Percentiles rank a stretch among this genome's conserved stretches.
phyloP scores from a whole-genome alignment of 2,797 vertebrate species.

The Oceanodroma leucorhoa region DNA sequence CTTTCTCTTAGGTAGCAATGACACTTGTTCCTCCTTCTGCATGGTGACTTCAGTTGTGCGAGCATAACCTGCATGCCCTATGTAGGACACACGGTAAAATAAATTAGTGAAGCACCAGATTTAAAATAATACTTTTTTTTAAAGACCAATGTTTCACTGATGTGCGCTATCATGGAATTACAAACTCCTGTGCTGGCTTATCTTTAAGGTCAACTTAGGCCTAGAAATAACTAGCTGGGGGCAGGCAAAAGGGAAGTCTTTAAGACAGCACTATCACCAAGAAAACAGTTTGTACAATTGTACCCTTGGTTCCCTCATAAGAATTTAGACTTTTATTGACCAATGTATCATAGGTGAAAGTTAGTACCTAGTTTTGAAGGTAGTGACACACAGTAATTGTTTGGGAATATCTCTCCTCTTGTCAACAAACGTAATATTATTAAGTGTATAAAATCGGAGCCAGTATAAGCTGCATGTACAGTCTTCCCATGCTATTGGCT shows the following conservation, averaged over 20 bases:
- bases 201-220: background rate
- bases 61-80: background rate
- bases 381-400: background rate
- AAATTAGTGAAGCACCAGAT: background rate
- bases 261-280: background rate
- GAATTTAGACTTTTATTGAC: background rate
- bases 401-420: background rate
- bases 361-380: background rate
- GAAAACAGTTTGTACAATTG: background rate
- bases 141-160: background rate
- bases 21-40: background rate
- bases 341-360: background rate
- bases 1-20: background rate
- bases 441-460: background rate
- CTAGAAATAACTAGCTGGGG: background rate
- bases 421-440: background rate
- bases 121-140: background rate
- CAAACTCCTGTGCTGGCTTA: background rate
- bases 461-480: background rate
- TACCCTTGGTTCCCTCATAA: background rate
- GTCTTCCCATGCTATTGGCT: background rate
- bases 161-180: background rate
- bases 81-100: background rate
- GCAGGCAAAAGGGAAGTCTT: background rate
- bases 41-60: background rate